These are phyloP conservation scores for Mesorhabditis belari DNA, from an alignment of 2,888 invertebrate species.

Conservation along the genomic window DNA sequence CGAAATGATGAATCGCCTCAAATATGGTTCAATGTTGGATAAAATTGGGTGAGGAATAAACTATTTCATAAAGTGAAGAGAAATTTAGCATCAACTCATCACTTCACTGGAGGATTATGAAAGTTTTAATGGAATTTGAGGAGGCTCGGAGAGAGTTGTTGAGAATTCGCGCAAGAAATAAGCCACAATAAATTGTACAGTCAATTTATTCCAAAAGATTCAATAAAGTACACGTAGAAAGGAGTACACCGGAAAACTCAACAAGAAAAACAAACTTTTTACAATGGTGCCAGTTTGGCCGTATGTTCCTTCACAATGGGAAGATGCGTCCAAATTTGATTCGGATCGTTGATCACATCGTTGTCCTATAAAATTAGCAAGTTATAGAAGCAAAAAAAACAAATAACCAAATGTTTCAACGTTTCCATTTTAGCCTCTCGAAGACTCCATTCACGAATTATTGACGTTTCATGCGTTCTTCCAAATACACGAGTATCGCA, in stretches of 20 bases:
- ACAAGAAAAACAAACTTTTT: not conserved
- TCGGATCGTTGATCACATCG: not conserved
- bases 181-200: conserved; percentile 1
- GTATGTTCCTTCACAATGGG: not conserved
- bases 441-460: conserved; percentile 42
- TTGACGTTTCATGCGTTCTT: conserved; percentile 11
- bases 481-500: conserved; percentile 44
- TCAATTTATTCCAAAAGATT: not conserved
- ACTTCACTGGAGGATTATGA: conserved; percentile 40
- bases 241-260: no score
- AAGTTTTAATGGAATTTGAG: conserved; percentile 41
- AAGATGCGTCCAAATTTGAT: not conserved
- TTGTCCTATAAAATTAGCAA: not conserved
- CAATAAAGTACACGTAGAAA: not conserved
- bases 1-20: conserved; percentile 25
- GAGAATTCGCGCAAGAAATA: conserved; percentile 16
- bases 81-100: conserved; percentile 22
- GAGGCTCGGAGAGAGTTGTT: conserved; percentile 34
- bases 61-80: not conserved
- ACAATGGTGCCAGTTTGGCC: not conserved
- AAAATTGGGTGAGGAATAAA: conserved; percentile 23
- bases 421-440: conserved; percentile 35
- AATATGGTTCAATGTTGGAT: conserved; percentile 27
- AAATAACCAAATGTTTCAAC: conserved; percentile 12
- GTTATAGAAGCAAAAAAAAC: not conserved